Conservation (phyloP, 1,140 invertebrate species). For the Euborellia annulipes region DNA sequence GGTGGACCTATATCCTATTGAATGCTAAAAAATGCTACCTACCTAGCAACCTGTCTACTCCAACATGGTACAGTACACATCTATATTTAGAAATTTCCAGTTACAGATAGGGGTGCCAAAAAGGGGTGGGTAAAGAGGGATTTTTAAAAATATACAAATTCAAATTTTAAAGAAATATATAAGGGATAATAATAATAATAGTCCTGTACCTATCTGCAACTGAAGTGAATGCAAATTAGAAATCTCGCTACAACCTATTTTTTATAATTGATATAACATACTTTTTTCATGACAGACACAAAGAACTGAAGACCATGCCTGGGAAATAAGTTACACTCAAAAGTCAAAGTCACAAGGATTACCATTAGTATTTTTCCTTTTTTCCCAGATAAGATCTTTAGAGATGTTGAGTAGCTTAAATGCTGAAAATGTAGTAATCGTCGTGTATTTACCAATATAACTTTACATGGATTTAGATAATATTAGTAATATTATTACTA, state of each 20-base stretch:
- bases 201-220: constrained; percentile 1
- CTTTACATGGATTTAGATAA: too few relatives aligned
- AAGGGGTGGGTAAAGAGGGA: too few relatives aligned
- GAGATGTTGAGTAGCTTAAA: constrained; percentile 9
- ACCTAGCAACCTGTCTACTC: too few relatives aligned
- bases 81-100: too few relatives aligned
- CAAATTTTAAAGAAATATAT: too few relatives aligned
- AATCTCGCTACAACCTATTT: constrained; percentile 2
- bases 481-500: too few relatives aligned
- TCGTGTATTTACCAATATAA: not conserved
- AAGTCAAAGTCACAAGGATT: constrained; percentile 8
- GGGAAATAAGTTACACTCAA: constrained; percentile 8
- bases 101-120: too few relatives aligned
- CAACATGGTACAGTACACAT: too few relatives aligned
- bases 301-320: constrained; percentile 10
- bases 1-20: too few relatives aligned
- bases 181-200: too few relatives aligned
- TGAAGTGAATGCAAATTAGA: not conserved
- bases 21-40: too few relatives aligned
- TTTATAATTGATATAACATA: not conserved
- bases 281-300: constrained; percentile 5
- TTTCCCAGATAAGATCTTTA: constrained; percentile 12
- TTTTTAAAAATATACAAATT: too few relatives aligned
- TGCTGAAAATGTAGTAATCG: constrained; percentile 13
- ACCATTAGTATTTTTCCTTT: constrained; percentile 7